Evolutionary conservation across 35 echinoderm and acorn worm genomes (phyloP).

Genomic region (Ophioderma brevispina): DNA sequence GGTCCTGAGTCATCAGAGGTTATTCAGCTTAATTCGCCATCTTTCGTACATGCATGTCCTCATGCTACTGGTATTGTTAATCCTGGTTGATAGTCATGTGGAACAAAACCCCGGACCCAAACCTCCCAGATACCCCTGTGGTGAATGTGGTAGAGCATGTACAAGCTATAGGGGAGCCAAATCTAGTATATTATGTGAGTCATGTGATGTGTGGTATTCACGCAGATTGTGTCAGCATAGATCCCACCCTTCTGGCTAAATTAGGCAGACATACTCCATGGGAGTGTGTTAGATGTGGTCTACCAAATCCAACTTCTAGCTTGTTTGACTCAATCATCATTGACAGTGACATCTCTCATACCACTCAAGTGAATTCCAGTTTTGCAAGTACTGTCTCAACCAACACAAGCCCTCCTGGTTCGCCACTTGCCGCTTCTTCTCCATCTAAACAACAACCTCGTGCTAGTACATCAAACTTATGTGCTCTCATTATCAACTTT

Average conservation of each 20-base stretch:
- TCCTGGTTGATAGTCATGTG: not conserved
- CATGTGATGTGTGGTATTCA: constrained; percentile 26
- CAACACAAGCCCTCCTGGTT: too few species aligned
- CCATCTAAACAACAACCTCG: too few species aligned
- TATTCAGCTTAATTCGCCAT: too few species aligned
- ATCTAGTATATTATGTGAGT: not conserved
- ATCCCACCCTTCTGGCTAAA: not conserved
- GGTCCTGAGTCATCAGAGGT: too few species aligned
- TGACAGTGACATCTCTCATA: too few species aligned
- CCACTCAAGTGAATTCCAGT: too few species aligned
- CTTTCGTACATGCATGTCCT: too few species aligned
- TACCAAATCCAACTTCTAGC: not conserved
- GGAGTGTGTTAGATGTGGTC: not conserved
- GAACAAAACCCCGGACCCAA: not conserved
- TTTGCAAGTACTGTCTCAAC: too few species aligned
- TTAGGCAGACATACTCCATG: constrained; percentile 34
- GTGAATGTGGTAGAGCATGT: not conserved
- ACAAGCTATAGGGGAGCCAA: not conserved
- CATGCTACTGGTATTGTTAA: too few species aligned
- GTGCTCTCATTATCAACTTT: constrained; percentile 15
- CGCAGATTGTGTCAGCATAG: constrained; percentile 1
- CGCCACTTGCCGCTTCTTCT: too few species aligned
- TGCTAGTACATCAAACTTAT: too few species aligned
- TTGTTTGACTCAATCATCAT: not conserved
- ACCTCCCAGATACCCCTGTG: not conserved